A percentile compares a stretch with the other conserved stretches of the same genome.
Evolutionary conservation across 1,140 invertebrate species (phyloP).

Genomic region (Macrocentrus cingulum): DNA sequence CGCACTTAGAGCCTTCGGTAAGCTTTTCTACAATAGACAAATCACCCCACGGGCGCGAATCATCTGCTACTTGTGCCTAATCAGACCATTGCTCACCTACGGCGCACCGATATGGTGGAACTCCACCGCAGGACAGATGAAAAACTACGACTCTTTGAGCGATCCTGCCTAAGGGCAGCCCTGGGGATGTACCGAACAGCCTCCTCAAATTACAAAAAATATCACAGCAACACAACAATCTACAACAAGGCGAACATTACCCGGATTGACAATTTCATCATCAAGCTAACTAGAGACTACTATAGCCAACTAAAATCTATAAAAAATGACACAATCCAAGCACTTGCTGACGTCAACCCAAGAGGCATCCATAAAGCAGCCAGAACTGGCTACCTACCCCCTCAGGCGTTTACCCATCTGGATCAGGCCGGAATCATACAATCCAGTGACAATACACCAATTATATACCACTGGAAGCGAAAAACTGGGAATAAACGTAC

Average conservation of each 20-base stretch:
- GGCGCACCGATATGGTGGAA: constrained; percentile 12
- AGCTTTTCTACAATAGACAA: constrained; percentile 24
- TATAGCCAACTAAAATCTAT: background rate
- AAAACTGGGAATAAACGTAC: no score
- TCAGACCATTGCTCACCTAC: constrained; percentile 10
- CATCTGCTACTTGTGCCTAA: constrained; percentile 21
- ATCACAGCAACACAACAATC: background rate
- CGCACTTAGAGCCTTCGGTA: background rate
- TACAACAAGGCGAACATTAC: background rate
- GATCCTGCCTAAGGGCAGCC: background rate
- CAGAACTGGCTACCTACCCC: no score
- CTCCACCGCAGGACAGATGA: no score
- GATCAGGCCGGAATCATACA: no score
- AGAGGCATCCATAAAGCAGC: no score
- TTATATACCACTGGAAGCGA: no score
- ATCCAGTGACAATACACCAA: no score
- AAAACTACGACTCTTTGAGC: no score
- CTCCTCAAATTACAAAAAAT: background rate
- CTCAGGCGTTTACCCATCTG: no score
- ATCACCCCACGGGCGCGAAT: constrained; percentile 15
- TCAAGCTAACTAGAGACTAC: background rate
- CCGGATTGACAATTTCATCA: background rate
- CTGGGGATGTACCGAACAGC: background rate
- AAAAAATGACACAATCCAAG: background rate
- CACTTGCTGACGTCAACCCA: no score